phyloP scores from a whole-genome alignment of 2,888 invertebrate genomes.

The Perdita meconis region DNA sequence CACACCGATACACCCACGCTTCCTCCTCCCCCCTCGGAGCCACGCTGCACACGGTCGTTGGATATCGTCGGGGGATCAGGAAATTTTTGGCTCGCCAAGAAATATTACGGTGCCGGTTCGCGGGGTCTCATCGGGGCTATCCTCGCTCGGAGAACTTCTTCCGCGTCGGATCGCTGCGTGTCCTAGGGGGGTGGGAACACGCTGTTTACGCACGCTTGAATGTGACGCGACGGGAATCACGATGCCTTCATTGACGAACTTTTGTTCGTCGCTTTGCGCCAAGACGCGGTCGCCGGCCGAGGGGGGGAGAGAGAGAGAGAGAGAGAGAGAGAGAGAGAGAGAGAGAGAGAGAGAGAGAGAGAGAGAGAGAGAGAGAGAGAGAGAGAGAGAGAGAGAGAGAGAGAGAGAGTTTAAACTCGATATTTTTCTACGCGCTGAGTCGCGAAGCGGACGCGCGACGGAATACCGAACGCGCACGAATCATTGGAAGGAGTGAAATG shows the following conservation, averaged over 20 bases:
- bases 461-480: not conserved
- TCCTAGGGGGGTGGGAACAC: not conserved
- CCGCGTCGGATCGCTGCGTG: constrained; percentile 31
- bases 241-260: not conserved
- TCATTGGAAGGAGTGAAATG: not conserved
- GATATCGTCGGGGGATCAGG: constrained; percentile 63
- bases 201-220: constrained; percentile 17
- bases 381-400: not conserved
- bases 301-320: not conserved
- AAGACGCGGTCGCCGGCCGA: not conserved
- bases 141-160: constrained; percentile 22
- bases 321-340: too few relatives aligned
- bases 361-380: too few relatives aligned
- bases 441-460: too few relatives aligned
- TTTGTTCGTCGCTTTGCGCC: not conserved
- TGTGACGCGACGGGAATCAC: constrained; percentile 7
- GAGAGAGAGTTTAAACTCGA: not conserved
- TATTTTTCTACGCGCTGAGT: not conserved
- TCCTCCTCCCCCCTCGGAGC: constrained; percentile 16
- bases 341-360: too few relatives aligned
- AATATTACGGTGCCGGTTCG: constrained; percentile 33
- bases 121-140: constrained; percentile 9
- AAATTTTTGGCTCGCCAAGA: constrained; percentile 64
- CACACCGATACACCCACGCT: constrained; percentile 51
- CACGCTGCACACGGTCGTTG: constrained; percentile 63